Evolutionary conservation across 1,140 invertebrate genomes (phyloP).

Genomic region (Lucilia cuprina): DNA sequence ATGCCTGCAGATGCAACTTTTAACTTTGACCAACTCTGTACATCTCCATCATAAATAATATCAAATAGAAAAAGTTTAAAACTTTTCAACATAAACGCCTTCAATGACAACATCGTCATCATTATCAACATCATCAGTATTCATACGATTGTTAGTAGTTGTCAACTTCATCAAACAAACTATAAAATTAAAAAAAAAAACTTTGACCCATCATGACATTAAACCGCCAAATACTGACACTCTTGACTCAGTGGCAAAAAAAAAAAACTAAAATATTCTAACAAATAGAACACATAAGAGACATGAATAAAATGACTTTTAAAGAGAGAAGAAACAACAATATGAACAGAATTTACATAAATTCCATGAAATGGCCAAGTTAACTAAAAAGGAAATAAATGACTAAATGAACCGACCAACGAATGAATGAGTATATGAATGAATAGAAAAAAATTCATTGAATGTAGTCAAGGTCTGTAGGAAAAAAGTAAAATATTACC

Average conservation of each 20-base stretch:
- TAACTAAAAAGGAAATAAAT: neutral
- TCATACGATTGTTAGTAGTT: neutral
- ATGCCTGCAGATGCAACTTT: too few species aligned
- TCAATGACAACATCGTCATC: neutral
- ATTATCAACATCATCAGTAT: slow-evolving; percentile 4
- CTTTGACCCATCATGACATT: slow-evolving; percentile 8
- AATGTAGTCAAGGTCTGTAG: neutral
- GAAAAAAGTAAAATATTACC: neutral
- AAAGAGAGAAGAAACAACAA: neutral
- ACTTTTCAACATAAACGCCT: neutral
- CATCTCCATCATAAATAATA: neutral
- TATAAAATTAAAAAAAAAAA: too few species aligned
- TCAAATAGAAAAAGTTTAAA: slow-evolving; percentile 31
- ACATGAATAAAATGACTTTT: neutral
- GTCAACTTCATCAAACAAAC: neutral
- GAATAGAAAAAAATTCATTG: neutral
- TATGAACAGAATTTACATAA: neutral
- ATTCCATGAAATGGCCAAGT: neutral
- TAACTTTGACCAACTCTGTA: neutral
- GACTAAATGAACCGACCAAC: neutral
- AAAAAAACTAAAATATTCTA: neutral
- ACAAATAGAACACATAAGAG: neutral
- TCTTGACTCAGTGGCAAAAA: neutral
- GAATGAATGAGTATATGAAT: neutral
- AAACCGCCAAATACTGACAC: slow-evolving; percentile 1